These are phyloP conservation scores for Habropoda laboriosa DNA, from an alignment of 1,140 invertebrate species.

Conservation along the genomic window DNA sequence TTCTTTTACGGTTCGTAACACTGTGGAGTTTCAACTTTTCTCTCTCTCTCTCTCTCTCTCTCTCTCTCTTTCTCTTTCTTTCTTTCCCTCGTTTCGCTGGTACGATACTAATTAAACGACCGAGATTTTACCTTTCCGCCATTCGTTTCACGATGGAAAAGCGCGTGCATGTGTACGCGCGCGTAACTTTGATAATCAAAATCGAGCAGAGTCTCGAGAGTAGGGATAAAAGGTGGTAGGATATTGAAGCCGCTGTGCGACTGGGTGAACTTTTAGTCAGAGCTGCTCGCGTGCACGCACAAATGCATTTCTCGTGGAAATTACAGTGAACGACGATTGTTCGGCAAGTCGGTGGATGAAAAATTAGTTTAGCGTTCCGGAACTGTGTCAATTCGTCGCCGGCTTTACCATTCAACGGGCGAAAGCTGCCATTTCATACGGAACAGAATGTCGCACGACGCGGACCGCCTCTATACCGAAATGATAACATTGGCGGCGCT, in stretches of 20 bases:
- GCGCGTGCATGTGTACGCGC: too few relatives aligned
- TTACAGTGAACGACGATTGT: not conserved
- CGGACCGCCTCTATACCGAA: not conserved
- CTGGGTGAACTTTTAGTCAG: not conserved
- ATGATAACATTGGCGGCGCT: constrained; percentile 25
- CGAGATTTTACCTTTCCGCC: not conserved
- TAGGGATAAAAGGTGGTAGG: not conserved
- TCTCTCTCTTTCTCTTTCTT: too few relatives aligned
- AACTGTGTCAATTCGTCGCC: constrained; percentile 27
- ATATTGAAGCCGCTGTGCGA: not conserved
- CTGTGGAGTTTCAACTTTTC: not conserved
- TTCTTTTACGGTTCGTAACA: not conserved
- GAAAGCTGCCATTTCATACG: not conserved
- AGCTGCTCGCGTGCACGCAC: not conserved
- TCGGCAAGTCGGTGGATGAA: not conserved
- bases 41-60: too few relatives aligned
- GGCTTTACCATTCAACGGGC: not conserved
- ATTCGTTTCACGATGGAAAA: not conserved
- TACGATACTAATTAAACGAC: not conserved
- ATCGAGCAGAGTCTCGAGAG: too few relatives aligned
- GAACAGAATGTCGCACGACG: constrained; percentile 11
- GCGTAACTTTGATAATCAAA: not conserved
- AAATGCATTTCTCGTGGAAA: not conserved
- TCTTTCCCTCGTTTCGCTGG: too few relatives aligned
- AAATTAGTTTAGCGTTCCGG: constrained; percentile 26